Evolutionary conservation across 1,140 invertebrate species (phyloP).

Genomic region (Pissodes strobi): DNA sequence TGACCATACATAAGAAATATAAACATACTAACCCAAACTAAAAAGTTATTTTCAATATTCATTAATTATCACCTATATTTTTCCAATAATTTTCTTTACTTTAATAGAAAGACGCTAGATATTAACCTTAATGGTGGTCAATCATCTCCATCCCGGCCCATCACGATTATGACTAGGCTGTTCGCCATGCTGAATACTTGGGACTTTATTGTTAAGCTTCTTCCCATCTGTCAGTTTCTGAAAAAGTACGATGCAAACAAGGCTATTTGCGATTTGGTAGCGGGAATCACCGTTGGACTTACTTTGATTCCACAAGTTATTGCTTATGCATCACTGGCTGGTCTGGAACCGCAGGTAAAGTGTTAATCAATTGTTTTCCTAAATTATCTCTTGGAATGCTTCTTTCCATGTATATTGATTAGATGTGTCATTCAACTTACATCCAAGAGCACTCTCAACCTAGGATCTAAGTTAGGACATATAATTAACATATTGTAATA

Average conservation of each 20-base stretch:
- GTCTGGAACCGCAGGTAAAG: slow-evolving; percentile 70
- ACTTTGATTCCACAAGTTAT: slow-evolving; percentile 79
- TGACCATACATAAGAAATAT: no score
- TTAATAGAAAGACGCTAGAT: no score
- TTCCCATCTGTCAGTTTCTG: slow-evolving; percentile 17
- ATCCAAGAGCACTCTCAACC: no score
- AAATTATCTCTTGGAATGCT: not conserved
- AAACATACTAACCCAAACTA: no score
- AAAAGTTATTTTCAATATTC: no score
- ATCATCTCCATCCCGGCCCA: no score
- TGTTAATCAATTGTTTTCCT: not conserved
- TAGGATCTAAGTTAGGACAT: no score
- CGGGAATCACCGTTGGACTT: slow-evolving; percentile 82
- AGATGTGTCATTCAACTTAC: no score
- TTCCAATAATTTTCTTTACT: no score
- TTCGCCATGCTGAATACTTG: slow-evolving; percentile 22
- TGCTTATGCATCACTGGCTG: slow-evolving; percentile 76
- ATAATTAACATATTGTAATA: no score
- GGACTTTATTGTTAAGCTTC: slow-evolving; percentile 11
- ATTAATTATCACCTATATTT: no score
- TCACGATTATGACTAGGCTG: not conserved
- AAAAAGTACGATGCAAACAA: slow-evolving; percentile 66
- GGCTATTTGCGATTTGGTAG: slow-evolving; percentile 74
- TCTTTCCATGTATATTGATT: not conserved
- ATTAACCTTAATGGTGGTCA: no score